phyloP scores from a whole-genome alignment of 2,797 vertebrate genomes.

The Leptatherina wallacei region DNA sequence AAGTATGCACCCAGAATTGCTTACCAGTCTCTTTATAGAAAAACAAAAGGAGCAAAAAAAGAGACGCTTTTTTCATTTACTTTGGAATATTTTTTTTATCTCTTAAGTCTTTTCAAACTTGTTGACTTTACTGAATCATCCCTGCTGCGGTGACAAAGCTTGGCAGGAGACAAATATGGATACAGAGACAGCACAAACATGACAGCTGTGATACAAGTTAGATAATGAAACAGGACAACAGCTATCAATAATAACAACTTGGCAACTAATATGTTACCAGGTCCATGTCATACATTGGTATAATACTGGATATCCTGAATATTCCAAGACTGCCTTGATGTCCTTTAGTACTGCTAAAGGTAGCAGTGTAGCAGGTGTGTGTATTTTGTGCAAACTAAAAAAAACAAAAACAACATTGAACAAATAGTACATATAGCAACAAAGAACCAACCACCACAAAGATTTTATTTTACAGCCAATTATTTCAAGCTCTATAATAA shows the following conservation, averaged over 20 bases:
- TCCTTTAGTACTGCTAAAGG: neutral
- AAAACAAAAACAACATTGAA: constrained; percentile 1
- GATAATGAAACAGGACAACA: constrained; percentile 4
- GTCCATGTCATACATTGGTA: neutral
- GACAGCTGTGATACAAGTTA: neutral
- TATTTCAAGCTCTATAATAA: constrained; percentile 5
- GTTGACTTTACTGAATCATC: constrained; percentile 7
- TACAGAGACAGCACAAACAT: constrained; percentile 7
- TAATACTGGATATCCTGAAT: neutral
- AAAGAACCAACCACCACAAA: neutral
- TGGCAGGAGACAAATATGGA: constrained; percentile 11
- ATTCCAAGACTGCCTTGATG: neutral
- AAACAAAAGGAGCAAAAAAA: constrained; percentile 5
- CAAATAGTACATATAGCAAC: constrained; percentile 1
- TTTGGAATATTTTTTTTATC: neutral
- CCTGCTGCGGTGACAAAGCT: constrained; percentile 6
- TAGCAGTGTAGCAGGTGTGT: neutral
- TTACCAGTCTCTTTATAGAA: neutral
- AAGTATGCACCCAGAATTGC: neutral
- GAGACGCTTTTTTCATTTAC: neutral
- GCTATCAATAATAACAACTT: neutral
- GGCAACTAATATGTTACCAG: neutral
- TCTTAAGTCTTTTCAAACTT: neutral
- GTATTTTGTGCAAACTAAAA: constrained; percentile 5
- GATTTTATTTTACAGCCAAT: constrained; percentile 3